Conservation (phyloP, 2,113 vertebrate genomes). For the Ptilorrhoa leucosticta region DNA sequence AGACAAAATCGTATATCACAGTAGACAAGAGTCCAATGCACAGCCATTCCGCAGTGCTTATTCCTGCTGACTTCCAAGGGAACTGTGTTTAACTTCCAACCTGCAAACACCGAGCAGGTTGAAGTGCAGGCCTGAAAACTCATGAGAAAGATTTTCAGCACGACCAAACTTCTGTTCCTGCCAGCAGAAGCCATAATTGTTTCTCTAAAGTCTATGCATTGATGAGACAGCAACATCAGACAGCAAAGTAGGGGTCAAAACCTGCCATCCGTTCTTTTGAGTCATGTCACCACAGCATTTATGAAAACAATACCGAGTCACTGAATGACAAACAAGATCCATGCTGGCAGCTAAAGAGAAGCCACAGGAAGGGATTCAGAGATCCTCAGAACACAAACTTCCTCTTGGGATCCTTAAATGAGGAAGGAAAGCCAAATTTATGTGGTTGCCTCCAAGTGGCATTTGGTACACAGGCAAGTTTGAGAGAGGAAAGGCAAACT, state of each 20-base stretch:
- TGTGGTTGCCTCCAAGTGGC: rapidly evolving
- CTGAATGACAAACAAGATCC: not conserved
- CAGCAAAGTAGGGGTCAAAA: not conserved
- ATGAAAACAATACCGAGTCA: not conserved
- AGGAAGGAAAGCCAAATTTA: not conserved
- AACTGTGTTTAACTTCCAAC: not conserved
- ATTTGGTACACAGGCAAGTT: rapidly evolving
- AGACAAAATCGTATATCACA: slow-evolving; percentile 54
- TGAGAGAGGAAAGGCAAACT: not conserved
- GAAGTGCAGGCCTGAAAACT: not conserved
- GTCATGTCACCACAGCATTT: not conserved
- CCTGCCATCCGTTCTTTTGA: not conserved
- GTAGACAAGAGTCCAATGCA: not conserved
- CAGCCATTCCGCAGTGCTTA: not conserved
- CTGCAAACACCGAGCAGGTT: not conserved
- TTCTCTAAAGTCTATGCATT: not conserved
- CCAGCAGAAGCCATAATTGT: not conserved
- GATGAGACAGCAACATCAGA: not conserved
- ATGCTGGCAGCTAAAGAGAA: not conserved
- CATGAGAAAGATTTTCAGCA: not conserved
- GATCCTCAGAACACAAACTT: not conserved
- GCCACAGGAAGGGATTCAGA: not conserved
- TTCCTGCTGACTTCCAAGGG: not conserved
- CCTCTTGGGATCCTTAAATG: not conserved
- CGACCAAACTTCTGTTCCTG: not conserved